Percentiles rank a stretch among this genome's conserved stretches.
Evolutionary conservation across 2,888 invertebrate genomes (phyloP).

Genomic region (Conus canariensis): DNA sequence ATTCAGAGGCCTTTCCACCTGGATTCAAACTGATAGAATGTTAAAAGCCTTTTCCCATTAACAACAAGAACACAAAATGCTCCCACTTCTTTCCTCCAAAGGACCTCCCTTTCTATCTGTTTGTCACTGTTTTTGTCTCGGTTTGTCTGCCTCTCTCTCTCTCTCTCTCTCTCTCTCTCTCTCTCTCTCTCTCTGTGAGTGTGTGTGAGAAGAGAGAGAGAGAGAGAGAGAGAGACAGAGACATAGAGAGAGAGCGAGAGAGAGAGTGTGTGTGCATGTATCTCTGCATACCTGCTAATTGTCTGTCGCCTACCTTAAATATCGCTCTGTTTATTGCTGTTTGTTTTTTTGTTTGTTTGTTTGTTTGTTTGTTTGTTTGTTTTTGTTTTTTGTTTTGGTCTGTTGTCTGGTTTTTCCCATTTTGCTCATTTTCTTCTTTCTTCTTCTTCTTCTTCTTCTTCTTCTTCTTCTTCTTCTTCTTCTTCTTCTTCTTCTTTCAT

Average conservation of each 20-base stretch:
- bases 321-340: not conserved
- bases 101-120: not conserved
- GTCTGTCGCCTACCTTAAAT: not conserved
- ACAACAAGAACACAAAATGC: too few relatives aligned
- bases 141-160: not conserved
- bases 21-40: too few relatives aligned
- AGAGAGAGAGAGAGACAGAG: too few relatives aligned
- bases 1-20: too few relatives aligned
- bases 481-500: not conserved
- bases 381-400: not conserved
- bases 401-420: not conserved
- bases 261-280: not conserved
- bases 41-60: too few relatives aligned
- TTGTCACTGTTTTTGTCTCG: not conserved
- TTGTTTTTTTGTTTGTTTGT: not conserved
- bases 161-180: not conserved
- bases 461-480: too few relatives aligned
- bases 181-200: not conserved
- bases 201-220: too few relatives aligned
- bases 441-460: too few relatives aligned
- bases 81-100: too few relatives aligned
- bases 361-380: too few relatives aligned
- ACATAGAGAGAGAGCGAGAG: too few relatives aligned
- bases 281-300: not conserved
- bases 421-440: not conserved